Evolutionary conservation across 2,888 invertebrate genomes (phyloP), one percentile per base, ranked within the genome.

Genomic region (Julus scanicus): DNA sequence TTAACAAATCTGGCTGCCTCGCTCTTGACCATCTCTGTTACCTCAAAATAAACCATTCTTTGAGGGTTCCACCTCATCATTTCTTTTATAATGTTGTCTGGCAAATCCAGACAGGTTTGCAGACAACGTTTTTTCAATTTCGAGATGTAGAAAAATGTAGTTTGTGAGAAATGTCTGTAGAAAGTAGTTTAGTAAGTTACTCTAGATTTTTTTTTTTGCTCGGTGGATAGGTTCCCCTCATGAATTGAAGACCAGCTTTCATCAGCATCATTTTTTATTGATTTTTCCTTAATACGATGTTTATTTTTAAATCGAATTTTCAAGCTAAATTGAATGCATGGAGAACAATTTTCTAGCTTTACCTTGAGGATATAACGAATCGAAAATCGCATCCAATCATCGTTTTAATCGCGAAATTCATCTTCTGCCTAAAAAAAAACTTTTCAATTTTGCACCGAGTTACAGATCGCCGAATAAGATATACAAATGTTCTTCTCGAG

Each of bases 401-500:
- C 71, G 29, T 71, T 71, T 20, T 71, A 71, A 71, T 71, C 71
- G 29, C 29, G 29, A 71, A 29, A 71, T 71, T 71, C 71, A 29
- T 71, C 71, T 71, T 71, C 9, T 71, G 71, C 29, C 71, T 71
- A 71, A 29, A 29, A 6, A 29, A 71, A 71, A 29, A 29, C 11
- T 71, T 71, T 71, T 71, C 71, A 71, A 71, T 71, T 71, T 71
- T 71, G 29, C 71, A 20, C 63, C 63, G 71, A 29, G 29, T 71
- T 71, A 29, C 71, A 71, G 71, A 71, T 71, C 71, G 71, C 11
- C 29, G 71, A 71, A 29, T 63, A 71, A 71, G 71, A 71, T 71
- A 71, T 71, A 29, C 29, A 29, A 71, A 71, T 71, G 71, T 71
- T 71, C 71, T 71, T 71, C 71, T 71, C 71, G 71, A 71, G 71